Evolutionary conservation across 2,888 invertebrate genomes (phyloP).

Genomic region (Artemia sp.): DNA sequence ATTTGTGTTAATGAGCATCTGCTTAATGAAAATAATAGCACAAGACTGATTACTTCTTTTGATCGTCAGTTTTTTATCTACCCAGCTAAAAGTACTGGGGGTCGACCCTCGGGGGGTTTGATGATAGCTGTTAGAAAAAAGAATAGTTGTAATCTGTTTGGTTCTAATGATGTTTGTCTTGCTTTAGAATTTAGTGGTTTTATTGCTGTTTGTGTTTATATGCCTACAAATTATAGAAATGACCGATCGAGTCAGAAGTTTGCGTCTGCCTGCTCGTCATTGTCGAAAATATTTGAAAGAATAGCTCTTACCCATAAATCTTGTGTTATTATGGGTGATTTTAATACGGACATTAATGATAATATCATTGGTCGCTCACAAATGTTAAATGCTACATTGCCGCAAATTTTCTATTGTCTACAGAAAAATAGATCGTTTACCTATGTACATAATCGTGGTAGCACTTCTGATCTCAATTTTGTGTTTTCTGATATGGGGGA

Average conservation of each 20-base stretch:
- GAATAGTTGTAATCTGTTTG: not conserved
- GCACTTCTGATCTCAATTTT: no score
- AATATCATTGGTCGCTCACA: not conserved
- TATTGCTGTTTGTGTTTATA: not conserved
- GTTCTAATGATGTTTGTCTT: not conserved
- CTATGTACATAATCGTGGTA: not conserved
- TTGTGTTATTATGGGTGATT: not conserved
- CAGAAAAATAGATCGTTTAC: constrained; percentile 7
- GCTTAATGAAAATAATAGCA: no score
- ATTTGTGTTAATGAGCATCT: no score
- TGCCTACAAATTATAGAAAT: not conserved
- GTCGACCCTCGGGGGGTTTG: no score
- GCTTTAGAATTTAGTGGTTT: not conserved
- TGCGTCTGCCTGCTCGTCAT: no score
- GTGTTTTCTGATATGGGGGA: no score
- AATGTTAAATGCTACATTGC: not conserved
- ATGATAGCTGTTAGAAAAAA: not conserved
- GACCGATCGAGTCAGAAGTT: no score
- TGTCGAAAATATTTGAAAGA: no score
- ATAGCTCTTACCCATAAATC: no score
- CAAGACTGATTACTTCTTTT: no score
- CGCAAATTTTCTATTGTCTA: not conserved
- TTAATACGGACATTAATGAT: constrained; percentile 10
- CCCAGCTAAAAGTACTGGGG: no score
- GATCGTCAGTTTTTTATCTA: no score